These are phyloP conservation scores for Hemaris fuciformis DNA, from an alignment of 2,888 invertebrate genomes.

Conservation along the genomic window DNA sequence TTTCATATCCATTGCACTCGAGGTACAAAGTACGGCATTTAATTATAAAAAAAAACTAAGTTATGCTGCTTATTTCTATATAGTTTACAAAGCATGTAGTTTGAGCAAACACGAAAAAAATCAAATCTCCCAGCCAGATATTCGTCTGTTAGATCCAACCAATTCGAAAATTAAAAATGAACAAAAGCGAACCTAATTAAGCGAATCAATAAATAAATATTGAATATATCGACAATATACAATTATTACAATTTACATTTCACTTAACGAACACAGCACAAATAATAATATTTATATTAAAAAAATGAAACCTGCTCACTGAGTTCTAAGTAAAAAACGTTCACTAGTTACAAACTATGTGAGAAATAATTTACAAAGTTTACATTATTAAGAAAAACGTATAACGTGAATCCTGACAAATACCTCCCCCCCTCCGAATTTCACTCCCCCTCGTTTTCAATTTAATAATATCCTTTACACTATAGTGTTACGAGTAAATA, in stretches of 20 bases:
- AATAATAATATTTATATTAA: constrained; percentile 55
- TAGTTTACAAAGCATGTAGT: constrained; percentile 34
- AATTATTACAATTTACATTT: constrained; percentile 79
- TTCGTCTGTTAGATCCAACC: constrained; percentile 43
- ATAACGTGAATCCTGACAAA: constrained; percentile 75
- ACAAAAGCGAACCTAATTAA: constrained; percentile 67
- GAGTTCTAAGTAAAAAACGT: constrained; percentile 67
- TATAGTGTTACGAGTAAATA: constrained; percentile 75
- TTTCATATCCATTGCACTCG: constrained; percentile 3
- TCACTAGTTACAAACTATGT: constrained; percentile 73
- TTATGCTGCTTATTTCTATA: constrained; percentile 4
- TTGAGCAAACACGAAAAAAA: constrained; percentile 71
- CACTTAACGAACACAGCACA: constrained; percentile 81
- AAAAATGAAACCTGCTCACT: constrained; percentile 67
- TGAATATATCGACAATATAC: constrained; percentile 78
- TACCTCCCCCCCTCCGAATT: constrained; percentile 52
- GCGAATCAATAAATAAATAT: constrained; percentile 80
- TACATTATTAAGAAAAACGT: constrained; percentile 75
- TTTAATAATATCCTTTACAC: constrained; percentile 65
- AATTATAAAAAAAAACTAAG: background rate
- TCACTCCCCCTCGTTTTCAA: constrained; percentile 48
- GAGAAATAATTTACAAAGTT: constrained; percentile 77
- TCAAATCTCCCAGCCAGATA: constrained; percentile 25
- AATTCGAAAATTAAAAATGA: constrained; percentile 51
- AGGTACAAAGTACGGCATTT: background rate